Percentiles rank a stretch among this genome's conserved stretches.
Conservation (phyloP, 1,140 invertebrate genomes). For the Drosophila funebris region DNA sequence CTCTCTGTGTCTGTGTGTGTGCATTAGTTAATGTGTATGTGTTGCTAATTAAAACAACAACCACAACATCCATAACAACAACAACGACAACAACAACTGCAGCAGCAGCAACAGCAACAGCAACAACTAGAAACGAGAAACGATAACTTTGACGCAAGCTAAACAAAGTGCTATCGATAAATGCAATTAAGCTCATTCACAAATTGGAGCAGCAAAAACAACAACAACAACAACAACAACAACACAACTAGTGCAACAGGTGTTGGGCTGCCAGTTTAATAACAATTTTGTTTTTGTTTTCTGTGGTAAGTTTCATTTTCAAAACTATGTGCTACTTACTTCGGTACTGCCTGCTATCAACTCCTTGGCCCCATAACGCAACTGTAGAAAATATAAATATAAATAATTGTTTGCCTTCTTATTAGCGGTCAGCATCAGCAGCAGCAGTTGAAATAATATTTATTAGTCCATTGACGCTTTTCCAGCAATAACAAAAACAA, state of each 20-base stretch:
- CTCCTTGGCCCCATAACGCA: background rate
- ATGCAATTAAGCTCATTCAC: conserved; percentile 62
- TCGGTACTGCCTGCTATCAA: conserved; percentile 8
- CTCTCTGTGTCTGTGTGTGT: conserved; percentile 28
- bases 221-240: conserved; percentile 14
- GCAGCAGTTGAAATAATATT: conserved; percentile 62
- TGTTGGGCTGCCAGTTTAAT: conserved; percentile 38
- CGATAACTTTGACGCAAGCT: conserved; percentile 63
- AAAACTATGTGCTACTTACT: background rate
- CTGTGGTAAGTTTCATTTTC: conserved; percentile 60
- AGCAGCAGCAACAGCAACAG: conserved; percentile 14
- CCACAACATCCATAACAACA: conserved; percentile 42
- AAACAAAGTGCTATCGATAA: conserved; percentile 75
- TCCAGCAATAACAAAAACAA: background rate
- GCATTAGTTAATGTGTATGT: conserved; percentile 75
- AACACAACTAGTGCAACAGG: conserved; percentile 39
- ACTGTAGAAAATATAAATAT: conserved; percentile 13
- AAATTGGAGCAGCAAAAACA: conserved; percentile 52
- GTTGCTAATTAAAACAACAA: conserved; percentile 78
- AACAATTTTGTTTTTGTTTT: conserved; percentile 27
- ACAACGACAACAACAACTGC: conserved; percentile 5
- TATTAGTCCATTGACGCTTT: conserved; percentile 36
- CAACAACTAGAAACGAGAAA: conserved; percentile 58
- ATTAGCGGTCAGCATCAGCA: conserved; percentile 64
- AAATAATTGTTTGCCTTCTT: conserved; percentile 50